phyloP scores from a whole-genome alignment of 2,797 vertebrate species.

The Hydrophis major region DNA sequence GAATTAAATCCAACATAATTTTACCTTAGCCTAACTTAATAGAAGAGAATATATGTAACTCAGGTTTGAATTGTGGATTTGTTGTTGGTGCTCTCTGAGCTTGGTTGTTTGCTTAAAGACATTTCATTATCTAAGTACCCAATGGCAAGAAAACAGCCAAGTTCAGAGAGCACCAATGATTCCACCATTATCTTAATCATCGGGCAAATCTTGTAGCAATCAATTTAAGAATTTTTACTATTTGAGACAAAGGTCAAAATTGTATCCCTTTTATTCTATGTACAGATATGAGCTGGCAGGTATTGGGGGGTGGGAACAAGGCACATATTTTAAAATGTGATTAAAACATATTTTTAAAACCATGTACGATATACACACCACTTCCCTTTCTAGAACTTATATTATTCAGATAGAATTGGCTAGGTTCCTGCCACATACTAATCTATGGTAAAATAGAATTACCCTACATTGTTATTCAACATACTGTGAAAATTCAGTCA shows the following conservation, averaged over 20 bases:
- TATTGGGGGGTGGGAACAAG: background rate
- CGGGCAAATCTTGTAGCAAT: background rate
- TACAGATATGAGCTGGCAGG: background rate
- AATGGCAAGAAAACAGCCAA: background rate
- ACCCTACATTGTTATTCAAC: background rate
- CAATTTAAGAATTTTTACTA: background rate
- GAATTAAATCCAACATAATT: background rate
- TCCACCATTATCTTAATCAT: background rate
- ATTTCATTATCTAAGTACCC: background rate
- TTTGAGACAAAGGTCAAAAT: background rate
- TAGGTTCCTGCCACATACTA: background rate
- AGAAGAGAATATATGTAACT: background rate
- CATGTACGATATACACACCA: background rate
- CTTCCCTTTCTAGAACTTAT: background rate
- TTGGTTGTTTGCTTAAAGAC: background rate
- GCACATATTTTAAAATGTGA: background rate
- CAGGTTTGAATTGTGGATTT: background rate
- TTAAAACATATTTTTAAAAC: background rate
- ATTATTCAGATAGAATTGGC: background rate
- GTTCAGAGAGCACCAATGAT: background rate
- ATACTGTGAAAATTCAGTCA: background rate
- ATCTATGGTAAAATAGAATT: background rate
- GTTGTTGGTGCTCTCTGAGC: background rate
- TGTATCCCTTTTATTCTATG: background rate
- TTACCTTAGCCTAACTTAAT: background rate